Evolutionary conservation across 37 sponge, comb jelly and placozoan species (phyloP), one percentile per base, ranked within the genome.

Genomic region (Aplysina aerophoba): DNA sequence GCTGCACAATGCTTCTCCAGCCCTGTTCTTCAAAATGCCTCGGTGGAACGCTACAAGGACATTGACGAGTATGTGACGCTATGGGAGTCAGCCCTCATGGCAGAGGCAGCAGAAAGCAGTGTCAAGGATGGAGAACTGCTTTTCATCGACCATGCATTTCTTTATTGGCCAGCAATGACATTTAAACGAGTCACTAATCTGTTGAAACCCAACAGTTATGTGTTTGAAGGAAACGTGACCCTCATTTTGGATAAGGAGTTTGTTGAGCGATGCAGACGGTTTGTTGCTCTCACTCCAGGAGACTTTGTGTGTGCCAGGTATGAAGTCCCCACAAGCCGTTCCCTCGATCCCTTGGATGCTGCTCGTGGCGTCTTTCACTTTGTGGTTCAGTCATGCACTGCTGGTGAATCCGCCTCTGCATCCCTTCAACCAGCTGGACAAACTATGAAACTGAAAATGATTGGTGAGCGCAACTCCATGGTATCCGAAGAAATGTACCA

Each of bases 1-100:
- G 85, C 89, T 55, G 85, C 85, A 28, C 59, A 81, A 27, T 89
- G 89, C 54, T 89, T 89, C 62, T 84, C 89, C 30, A 71, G 68
- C 65, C 30, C 81, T 21, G 22, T 62, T 15, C 71, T 89, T 13
- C 17, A 11, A 6, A 38, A 85, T 22, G 89, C 89, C 38, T 84
- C 89, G 27, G 55, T 58, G 12, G 73, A 16, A 0, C 33, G 39
- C 15, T 89, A 89, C 81, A 35, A 17, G 37, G 53, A 77, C 37
- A 68, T 89, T 16, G 27, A 85, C n/a, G 73, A 89, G 44, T 89
- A 89, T 61, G 38, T 85, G 15, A 57, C 33, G 20, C 85, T 89
- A 4, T 89, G 89, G 89, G 62, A 84, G 39, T 38, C 85, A n/a
- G 89, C 78, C 0, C 38, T 89, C 15, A 16, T 89, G 25, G 89